Conservation (phyloP, 2,113 vertebrate genomes). For the Chaetops frenatus region DNA sequence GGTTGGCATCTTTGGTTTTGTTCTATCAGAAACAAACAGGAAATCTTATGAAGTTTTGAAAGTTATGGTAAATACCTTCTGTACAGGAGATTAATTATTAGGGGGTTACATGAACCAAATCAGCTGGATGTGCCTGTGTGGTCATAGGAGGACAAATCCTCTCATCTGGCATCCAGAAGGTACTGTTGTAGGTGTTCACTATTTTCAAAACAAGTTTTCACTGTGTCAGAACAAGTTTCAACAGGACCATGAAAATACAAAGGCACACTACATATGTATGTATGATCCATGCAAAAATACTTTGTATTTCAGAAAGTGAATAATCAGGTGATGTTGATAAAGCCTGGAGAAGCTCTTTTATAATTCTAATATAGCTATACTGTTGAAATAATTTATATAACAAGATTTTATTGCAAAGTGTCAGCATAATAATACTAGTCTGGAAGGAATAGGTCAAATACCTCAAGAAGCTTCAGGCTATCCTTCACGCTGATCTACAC, state of each 20-base stretch:
- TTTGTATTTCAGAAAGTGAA: conserved; percentile 33
- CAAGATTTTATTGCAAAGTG: conserved; percentile 37
- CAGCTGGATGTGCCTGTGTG: conserved; percentile 5
- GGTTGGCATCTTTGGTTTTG: neutral
- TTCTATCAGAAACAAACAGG: neutral
- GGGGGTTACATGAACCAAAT: conserved; percentile 19
- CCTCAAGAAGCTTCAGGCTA: conserved; percentile 10
- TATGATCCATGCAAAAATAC: neutral
- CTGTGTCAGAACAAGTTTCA: conserved; percentile 69
- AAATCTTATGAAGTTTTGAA: neutral
- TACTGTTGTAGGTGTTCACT: conserved; percentile 68
- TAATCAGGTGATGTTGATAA: conserved; percentile 26
- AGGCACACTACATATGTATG: conserved; percentile 7
- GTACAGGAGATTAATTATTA: neutral
- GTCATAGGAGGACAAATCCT: conserved; percentile 42
- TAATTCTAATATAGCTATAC: conserved; percentile 6
- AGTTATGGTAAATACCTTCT: neutral
- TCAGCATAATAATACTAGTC: conserved; percentile 33
- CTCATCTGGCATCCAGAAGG: conserved; percentile 45
- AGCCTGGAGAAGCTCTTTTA: conserved; percentile 25
- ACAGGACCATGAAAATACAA: conserved; percentile 65
- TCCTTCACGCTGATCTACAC: neutral
- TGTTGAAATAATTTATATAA: conserved; percentile 48
- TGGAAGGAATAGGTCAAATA: conserved; percentile 59
- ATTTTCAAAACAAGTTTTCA: conserved; percentile 77